Evolutionary conservation across 2,113 vertebrate species (phyloP).

Genomic region (Pipra filicauda): DNA sequence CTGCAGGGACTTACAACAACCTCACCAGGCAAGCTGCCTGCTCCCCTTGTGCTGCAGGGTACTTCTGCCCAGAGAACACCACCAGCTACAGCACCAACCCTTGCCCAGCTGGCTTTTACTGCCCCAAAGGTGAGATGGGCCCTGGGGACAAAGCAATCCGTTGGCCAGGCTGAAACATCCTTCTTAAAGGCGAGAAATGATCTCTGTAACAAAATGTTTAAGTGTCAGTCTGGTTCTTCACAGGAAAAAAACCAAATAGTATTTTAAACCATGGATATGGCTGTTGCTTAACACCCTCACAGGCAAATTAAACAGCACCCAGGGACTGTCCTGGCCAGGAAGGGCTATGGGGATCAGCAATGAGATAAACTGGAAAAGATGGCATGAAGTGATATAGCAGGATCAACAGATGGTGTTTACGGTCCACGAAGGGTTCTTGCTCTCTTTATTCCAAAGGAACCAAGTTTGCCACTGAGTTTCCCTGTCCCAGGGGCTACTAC

Average conservation of each 20-base stretch:
- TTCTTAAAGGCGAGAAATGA: background rate
- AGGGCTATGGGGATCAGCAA: background rate
- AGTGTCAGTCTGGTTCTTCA: background rate
- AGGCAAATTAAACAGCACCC: background rate
- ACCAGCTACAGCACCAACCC: constrained; percentile 77
- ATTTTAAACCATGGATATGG: background rate
- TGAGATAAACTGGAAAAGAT: background rate
- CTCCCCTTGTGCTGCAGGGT: constrained; percentile 83
- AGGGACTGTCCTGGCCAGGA: background rate
- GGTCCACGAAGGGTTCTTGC: background rate
- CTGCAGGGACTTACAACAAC: constrained; percentile 86
- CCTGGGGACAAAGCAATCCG: too few relatives aligned
- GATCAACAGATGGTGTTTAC: rapidly evolving
- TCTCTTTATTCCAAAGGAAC: constrained; percentile 78
- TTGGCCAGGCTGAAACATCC: background rate
- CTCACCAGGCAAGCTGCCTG: constrained; percentile 81
- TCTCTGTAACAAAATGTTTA: background rate
- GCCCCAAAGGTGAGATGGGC: constrained; percentile 81
- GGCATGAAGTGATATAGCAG: background rate
- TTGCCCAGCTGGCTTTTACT: constrained; percentile 90
- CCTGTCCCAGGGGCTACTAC: constrained; percentile 93
- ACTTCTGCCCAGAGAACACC: constrained; percentile 87
- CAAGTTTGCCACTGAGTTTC: constrained; percentile 83
- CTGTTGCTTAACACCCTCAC: background rate
- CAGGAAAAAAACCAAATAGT: background rate